A percentile compares a stretch with the other conserved stretches of the same genome.
Evolutionary conservation across 2,888 invertebrate species (phyloP).

Genomic region (Drosophila meridiana): DNA sequence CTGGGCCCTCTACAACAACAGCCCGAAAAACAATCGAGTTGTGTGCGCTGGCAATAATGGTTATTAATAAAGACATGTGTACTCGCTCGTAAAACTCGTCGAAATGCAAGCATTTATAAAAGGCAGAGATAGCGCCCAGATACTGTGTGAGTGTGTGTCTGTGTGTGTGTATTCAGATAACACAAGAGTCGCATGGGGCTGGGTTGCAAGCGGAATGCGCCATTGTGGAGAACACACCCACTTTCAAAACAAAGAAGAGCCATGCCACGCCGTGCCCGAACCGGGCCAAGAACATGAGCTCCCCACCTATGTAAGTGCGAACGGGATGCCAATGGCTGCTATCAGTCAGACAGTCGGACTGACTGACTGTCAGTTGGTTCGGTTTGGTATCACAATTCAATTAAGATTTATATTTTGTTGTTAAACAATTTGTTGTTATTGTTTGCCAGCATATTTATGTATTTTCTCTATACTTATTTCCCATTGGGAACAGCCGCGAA

Average conservation of each 20-base stretch:
- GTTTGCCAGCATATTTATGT: constrained; percentile 59
- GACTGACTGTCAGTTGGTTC: constrained; percentile 14
- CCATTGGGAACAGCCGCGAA: constrained; percentile 45
- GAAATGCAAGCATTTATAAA: constrained; percentile 68
- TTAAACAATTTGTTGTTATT: constrained; percentile 77
- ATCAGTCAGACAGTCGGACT: constrained; percentile 23
- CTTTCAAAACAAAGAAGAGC: constrained; percentile 58
- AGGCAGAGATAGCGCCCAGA: constrained; percentile 48
- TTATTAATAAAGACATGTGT: constrained; percentile 76
- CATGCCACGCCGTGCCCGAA: constrained; percentile 12
- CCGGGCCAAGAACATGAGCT: constrained; percentile 30
- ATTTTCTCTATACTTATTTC: constrained; percentile 52
- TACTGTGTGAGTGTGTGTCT: constrained; percentile 13
- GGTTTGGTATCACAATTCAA: constrained; percentile 77
- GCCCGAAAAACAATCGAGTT: constrained; percentile 39
- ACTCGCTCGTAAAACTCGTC: constrained; percentile 59
- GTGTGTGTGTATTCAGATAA: constrained; percentile 29
- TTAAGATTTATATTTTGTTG: constrained; percentile 81
- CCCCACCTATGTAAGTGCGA: constrained; percentile 37
- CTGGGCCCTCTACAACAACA: constrained; percentile 10
- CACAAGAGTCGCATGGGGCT: constrained; percentile 48
- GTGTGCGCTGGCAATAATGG: constrained; percentile 62
- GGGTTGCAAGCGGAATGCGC: constrained; percentile 56
- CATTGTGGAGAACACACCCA: constrained; percentile 66
- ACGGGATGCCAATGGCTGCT: constrained; percentile 27